Evolutionary conservation across 2,797 vertebrate genomes (phyloP), one percentile per base, ranked within the genome.

Genomic region (Oreochromis grahami): DNA sequence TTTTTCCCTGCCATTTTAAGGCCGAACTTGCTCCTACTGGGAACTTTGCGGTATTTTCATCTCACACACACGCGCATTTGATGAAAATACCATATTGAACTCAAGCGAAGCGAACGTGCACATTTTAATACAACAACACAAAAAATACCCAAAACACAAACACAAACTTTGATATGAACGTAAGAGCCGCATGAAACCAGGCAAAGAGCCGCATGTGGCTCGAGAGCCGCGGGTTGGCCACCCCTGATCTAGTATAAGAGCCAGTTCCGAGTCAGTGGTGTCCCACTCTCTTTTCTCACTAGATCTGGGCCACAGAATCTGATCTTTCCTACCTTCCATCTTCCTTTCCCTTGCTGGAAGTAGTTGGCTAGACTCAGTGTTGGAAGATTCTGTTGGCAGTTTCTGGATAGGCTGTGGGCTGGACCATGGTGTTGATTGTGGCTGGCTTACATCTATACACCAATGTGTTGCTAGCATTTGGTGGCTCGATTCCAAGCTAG

Each of bases 61-160:
- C 55, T 32, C 26, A 56, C 55, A 8, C 14, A 32, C 55, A 56
- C 32, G 14, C 5, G 8, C 55, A 56, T 56, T 32, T 56, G 8
- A 32, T 58, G 26, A 29, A 17, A 56, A 56, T 29, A 9, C 8
- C 0, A 1, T 15, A 56, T 29, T 29, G 14, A 58, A 58, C 26
- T 58, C 8, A 2, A 58, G 55, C 55, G 32, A 58, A 58, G 55
- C 17, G 55, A 56, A 56, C 55, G 17, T 1, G 26, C 14, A 58
- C 55, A 32, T 58, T 6, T 58, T 58, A 56, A 56, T 32, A 56
- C 55, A 56, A 56, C 55, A 56, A 56, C 24, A 9, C 26, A 56
- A 56, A 2, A 52, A 51, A 5, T 24, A 24, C 24, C 24, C 24
- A 0, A n/a, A 51, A 51, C 8, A 5, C 48, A n/a, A 51, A 5